Evolutionary conservation across 1,140 invertebrate species (phyloP).

Genomic region (Drosophila ohnishii): DNA sequence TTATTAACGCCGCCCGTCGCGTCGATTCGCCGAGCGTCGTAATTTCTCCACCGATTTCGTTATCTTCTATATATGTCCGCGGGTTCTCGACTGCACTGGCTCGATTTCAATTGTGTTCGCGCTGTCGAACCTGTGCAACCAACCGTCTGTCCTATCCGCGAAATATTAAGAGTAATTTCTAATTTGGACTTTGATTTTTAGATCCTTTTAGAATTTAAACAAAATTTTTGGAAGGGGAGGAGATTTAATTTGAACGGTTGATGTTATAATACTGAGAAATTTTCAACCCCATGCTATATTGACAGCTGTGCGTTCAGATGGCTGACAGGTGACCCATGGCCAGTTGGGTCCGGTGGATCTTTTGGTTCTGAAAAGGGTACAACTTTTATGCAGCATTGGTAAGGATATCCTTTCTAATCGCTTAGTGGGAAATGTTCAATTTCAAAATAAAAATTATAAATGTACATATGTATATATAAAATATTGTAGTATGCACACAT

Average conservation of each 20-base stretch:
- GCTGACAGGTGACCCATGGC: not conserved
- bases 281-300: constrained; percentile 2
- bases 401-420: too few relatives aligned
- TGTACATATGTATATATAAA: too few relatives aligned
- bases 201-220: constrained; percentile 80
- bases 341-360: not conserved
- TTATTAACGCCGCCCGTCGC: constrained; percentile 61
- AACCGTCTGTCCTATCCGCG: constrained; percentile 55
- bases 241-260: constrained; percentile 66
- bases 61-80: constrained; percentile 49
- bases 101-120: constrained; percentile 26
- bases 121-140: constrained; percentile 23
- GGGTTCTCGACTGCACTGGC: constrained; percentile 45
- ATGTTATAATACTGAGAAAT: constrained; percentile 68
- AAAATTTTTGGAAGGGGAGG: constrained; percentile 65
- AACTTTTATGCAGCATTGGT: not conserved
- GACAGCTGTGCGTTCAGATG: constrained; percentile 5
- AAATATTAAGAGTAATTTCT: constrained; percentile 72
- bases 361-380: not conserved
- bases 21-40: constrained; percentile 55
- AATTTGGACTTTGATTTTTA: constrained; percentile 74
- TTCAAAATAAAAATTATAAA: too few relatives aligned
- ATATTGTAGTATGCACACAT: too few relatives aligned
- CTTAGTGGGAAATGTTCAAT: too few relatives aligned
- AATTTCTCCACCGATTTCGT: constrained; percentile 48